Percentiles rank a stretch among this genome's conserved stretches.
Evolutionary conservation across 2,888 invertebrate species (phyloP).

Genomic region (Odontocerum albicorne): DNA sequence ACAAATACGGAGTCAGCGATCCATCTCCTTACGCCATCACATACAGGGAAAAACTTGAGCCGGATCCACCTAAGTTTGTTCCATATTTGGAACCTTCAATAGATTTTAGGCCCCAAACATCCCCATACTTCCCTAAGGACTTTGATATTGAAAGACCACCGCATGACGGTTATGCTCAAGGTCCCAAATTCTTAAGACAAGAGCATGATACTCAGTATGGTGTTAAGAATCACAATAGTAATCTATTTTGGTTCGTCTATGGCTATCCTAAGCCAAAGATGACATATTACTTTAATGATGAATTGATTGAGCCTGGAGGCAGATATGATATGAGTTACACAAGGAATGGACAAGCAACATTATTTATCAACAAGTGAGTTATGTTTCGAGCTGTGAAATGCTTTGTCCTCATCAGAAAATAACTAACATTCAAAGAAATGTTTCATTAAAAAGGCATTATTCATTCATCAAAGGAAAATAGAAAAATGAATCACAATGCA

Average conservation of each 20-base stretch:
- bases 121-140: constrained; percentile 88
- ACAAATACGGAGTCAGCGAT: constrained; percentile 94
- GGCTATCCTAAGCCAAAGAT: constrained; percentile 96
- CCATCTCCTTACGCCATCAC: constrained; percentile 91
- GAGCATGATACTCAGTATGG: constrained; percentile 89
- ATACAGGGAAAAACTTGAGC: constrained; percentile 75
- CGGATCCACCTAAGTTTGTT: constrained; percentile 76
- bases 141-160: constrained; percentile 88
- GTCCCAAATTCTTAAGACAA: constrained; percentile 84
- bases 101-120: constrained; percentile 82
- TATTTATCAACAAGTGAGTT: constrained; percentile 81
- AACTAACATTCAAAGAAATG: too few relatives aligned
- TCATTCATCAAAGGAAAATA: too few relatives aligned
- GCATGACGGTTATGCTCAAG: constrained; percentile 80
- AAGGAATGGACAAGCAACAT: constrained; percentile 85
- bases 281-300: constrained; percentile 85
- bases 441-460: too few relatives aligned
- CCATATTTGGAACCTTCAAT: constrained; percentile 80
- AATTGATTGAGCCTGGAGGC: constrained; percentile 79
- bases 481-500: too few relatives aligned
- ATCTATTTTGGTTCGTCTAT: constrained; percentile 91
- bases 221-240: constrained; percentile 87
- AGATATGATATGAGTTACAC: constrained; percentile 86
- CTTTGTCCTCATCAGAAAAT: too few relatives aligned
- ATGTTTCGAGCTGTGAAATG: too few relatives aligned